A percentile compares a stretch with the other conserved stretches of the same genome.
phyloP scores from a whole-genome alignment of 2,797 vertebrate species.

The Pristis pectinata region DNA sequence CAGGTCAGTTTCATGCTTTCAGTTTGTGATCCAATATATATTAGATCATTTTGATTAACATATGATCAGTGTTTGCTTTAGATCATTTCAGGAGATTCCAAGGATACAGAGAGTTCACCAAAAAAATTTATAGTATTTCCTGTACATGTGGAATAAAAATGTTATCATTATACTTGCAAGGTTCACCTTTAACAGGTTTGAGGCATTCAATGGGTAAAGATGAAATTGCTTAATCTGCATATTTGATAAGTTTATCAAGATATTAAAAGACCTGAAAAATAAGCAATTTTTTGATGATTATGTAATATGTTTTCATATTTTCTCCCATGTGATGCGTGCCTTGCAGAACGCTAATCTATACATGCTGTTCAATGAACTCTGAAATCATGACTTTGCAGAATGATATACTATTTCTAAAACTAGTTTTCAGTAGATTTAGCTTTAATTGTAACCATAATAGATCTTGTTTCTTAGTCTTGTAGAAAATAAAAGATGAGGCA shows the following conservation, averaged over 20 bases:
- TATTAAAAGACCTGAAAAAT: neutral
- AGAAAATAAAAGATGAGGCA: neutral
- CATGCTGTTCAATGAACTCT: neutral
- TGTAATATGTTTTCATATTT: neutral
- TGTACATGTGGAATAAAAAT: neutral
- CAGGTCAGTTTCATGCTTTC: conserved; percentile 26
- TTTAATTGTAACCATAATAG: neutral
- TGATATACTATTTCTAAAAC: neutral
- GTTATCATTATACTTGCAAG: neutral
- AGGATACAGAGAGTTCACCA: neutral
- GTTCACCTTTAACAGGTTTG: neutral
- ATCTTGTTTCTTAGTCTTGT: no score
- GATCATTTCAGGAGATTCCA: neutral
- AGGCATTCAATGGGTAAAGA: no score
- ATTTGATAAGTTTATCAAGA: neutral
- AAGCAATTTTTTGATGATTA: neutral
- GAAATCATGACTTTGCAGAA: conserved; percentile 4
- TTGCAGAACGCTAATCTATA: neutral
- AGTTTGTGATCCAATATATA: neutral
- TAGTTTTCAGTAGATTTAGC: neutral
- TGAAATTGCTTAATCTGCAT: neutral
- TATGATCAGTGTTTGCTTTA: neutral
- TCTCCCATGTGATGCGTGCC: neutral
- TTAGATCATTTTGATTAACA: conserved; percentile 27
- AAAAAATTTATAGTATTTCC: neutral